A percentile compares a stretch with the other conserved stretches of the same genome.
These are phyloP conservation scores for Mareca strepera DNA, from an alignment of 2,797 vertebrate genomes.

Conservation along the genomic window DNA sequence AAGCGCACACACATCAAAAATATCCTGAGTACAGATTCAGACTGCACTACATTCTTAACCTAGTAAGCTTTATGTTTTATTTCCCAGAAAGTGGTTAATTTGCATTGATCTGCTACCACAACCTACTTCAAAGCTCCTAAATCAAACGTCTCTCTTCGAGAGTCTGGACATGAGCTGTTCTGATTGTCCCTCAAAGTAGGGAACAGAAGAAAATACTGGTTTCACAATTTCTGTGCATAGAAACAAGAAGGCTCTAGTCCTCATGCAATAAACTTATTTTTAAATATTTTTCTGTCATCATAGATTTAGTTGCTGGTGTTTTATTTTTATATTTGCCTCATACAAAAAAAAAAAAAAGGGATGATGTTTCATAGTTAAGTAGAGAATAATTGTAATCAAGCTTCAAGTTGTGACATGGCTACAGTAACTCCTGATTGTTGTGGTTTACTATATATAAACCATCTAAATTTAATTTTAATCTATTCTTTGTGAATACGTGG, in stretches of 20 bases:
- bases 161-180: not conserved
- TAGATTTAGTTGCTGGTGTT: not conserved
- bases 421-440: not conserved
- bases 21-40: not conserved
- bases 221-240: not conserved
- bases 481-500: not conserved
- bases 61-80: not conserved
- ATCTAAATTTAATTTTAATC: constrained; percentile 5
- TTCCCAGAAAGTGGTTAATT: not conserved
- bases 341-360: not conserved
- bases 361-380: not conserved
- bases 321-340: not conserved
- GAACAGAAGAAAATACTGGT: not conserved
- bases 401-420: not conserved
- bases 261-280: not conserved
- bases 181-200: not conserved
- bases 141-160: not conserved
- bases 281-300: not conserved
- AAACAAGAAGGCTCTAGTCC: not conserved
- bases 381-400: constrained; percentile 16
- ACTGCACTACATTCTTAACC: not conserved
- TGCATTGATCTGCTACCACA: not conserved
- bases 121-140: not conserved
- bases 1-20: not conserved
- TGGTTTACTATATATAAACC: constrained; percentile 23